These are phyloP conservation scores for Macrobrachium nipponense DNA, from an alignment of 1,140 invertebrate genomes.

Conservation along the genomic window DNA sequence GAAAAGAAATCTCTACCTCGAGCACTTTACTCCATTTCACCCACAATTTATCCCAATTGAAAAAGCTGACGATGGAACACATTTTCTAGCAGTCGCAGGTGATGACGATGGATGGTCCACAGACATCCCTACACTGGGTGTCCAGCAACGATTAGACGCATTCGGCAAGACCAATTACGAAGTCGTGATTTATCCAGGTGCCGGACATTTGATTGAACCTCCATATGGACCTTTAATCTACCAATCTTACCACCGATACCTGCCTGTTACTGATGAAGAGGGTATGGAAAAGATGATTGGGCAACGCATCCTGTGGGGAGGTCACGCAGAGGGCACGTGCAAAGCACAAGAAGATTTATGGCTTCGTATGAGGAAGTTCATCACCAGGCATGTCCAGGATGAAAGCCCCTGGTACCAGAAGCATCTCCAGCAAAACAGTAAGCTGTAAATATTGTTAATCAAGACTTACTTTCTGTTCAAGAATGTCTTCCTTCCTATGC, in stretches of 20 bases:
- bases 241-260: slow-evolving; percentile 39
- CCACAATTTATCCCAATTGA: slow-evolving; percentile 38
- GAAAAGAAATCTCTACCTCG: neutral
- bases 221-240: slow-evolving; percentile 41
- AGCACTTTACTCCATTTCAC: neutral
- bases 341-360: slow-evolving; percentile 45
- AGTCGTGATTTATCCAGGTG: slow-evolving; percentile 42
- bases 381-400: slow-evolving; percentile 32
- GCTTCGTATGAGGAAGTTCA: slow-evolving; percentile 27
- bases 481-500: no score
- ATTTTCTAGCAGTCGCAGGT: slow-evolving; percentile 43
- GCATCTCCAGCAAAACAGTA: neutral
- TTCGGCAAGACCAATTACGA: slow-evolving; percentile 18
- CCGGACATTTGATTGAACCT: slow-evolving; percentile 54
- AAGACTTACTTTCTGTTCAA: no score
- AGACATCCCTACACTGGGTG: neutral
- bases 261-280: slow-evolving; percentile 33
- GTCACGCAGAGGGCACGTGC: slow-evolving; percentile 24
- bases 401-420: slow-evolving; percentile 29
- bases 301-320: slow-evolving; percentile 30
- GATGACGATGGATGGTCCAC: slow-evolving; percentile 20
- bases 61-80: slow-evolving; percentile 40
- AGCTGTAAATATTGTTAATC: neutral
- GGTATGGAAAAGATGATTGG: slow-evolving; percentile 26
- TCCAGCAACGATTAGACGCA: slow-evolving; percentile 20